Conservation (phyloP, 2,888 invertebrate genomes). For the Tipula helvola region DNA sequence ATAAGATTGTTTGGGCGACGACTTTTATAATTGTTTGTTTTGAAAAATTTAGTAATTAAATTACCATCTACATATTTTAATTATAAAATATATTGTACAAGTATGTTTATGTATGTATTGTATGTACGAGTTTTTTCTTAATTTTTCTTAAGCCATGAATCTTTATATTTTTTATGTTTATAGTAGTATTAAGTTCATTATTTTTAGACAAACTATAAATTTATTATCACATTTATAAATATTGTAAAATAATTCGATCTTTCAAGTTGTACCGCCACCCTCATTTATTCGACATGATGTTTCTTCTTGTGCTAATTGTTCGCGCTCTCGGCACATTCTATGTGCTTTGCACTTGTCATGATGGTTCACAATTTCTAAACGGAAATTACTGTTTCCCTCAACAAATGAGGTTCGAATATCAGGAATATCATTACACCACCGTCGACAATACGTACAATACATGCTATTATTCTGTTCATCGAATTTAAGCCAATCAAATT, state of each 20-base stretch:
- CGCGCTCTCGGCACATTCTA: constrained; percentile 47
- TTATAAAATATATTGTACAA: background rate
- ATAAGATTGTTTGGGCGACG: background rate
- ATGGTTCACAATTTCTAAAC: constrained; percentile 65
- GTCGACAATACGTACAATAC: constrained; percentile 61
- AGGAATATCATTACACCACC: constrained; percentile 56
- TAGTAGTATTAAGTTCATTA: background rate
- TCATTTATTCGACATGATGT: background rate
- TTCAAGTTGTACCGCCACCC: constrained; percentile 5
- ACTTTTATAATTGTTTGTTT: background rate
- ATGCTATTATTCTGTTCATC: constrained; percentile 53
- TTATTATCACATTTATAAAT: constrained; percentile 6
- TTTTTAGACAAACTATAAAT: background rate
- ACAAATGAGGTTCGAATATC: constrained; percentile 66
- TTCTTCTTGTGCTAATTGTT: constrained; percentile 20
- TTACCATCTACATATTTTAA: background rate
- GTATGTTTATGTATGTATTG: background rate
- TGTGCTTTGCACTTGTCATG: constrained; percentile 70
- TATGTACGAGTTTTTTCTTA: background rate
- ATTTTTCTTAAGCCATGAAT: background rate
- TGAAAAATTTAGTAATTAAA: background rate
- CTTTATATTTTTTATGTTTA: background rate
- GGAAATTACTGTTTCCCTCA: constrained; percentile 64
- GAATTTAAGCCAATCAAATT: constrained; percentile 61
- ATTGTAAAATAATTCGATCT: background rate